Evolutionary conservation across 2,888 invertebrate species (phyloP), one percentile per base, ranked within the genome.

Genomic region (Notodromas monacha): DNA sequence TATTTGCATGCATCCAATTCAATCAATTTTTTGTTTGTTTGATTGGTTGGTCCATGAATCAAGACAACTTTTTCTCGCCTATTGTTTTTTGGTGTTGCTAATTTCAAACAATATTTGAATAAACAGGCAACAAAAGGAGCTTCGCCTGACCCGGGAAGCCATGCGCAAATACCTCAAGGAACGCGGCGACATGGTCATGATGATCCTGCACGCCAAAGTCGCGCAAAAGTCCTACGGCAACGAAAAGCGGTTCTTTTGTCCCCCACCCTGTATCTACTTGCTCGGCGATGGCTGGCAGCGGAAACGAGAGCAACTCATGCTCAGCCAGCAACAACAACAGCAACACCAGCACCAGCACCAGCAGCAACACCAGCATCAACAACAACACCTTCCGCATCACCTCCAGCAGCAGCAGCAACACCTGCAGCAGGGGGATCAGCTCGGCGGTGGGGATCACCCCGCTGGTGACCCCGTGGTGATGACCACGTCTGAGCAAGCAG

Each of bases 181-280:
- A 46, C 62, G 81, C 40, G 73, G 74, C 41, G 84, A 84, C 49
- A 81, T 84, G 74, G 68, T 79, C 13, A 70, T 96, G 34, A 81
- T 89, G 31, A 89, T 96, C 42, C 58, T 92, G 33, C 96, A 96
- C 53, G 96, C 96, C 29, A 96, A 96, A 61, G 37, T 40, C 27
- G 96, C 96, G 16, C 96, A 99, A 52, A 99, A 99, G 48, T 92
- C 89, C 0, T 96, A 96, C 47, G 96, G 96, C 38, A 96, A 92
- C 50, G 96, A 99, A 48, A 99, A 99, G 51, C 61, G 96, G 36
- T 96, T 99, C 55, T 96, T 96, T 56, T 96, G 92, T 43, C 96
- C 96, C 1, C 96, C 96, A 2, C 96, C 96, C 0, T 96, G 92
- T 51, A 86, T 99, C 44, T 96, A 96, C 51, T 57, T 96, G 37